A percentile compares a stretch with the other conserved stretches of the same genome.
These are phyloP conservation scores for Strix occidentalis DNA, from an alignment of 2,797 vertebrate species.

Conservation along the genomic window DNA sequence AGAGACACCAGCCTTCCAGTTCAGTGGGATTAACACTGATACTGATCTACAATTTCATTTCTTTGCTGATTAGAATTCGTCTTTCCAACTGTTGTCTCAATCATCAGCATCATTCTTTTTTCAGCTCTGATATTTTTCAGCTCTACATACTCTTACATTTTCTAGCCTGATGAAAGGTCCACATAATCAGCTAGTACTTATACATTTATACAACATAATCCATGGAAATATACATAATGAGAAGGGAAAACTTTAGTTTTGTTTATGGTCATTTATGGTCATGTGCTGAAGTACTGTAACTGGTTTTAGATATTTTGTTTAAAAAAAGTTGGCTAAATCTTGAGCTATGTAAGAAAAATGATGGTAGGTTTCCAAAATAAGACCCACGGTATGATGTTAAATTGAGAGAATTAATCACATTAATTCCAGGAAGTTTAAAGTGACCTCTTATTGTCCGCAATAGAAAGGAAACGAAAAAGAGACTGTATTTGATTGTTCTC, in stretches of 20 bases:
- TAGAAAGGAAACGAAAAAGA: neutral
- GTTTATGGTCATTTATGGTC: constrained; percentile 17
- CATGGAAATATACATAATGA: neutral
- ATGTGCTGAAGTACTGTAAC: neutral
- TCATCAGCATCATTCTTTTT: neutral
- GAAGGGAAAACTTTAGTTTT: neutral
- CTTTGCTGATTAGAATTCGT: neutral
- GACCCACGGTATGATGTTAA: neutral
- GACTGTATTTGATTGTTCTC: neutral
- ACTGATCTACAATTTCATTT: neutral
- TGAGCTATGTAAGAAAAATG: neutral
- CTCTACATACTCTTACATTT: neutral
- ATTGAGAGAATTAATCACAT: neutral
- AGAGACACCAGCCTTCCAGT: neutral
- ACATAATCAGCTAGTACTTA: neutral
- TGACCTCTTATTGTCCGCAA: neutral
- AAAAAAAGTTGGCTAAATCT: neutral
- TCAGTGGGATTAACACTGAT: neutral
- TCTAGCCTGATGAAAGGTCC: neutral
- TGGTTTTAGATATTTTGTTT: neutral
- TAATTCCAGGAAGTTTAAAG: neutral
- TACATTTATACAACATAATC: neutral
- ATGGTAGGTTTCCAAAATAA: constrained; percentile 7
- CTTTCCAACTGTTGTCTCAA: neutral
- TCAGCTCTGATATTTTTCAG: neutral